Evolutionary conservation across 2,113 vertebrate species (phyloP).

Genomic region (Onychostoma macrolepis): DNA sequence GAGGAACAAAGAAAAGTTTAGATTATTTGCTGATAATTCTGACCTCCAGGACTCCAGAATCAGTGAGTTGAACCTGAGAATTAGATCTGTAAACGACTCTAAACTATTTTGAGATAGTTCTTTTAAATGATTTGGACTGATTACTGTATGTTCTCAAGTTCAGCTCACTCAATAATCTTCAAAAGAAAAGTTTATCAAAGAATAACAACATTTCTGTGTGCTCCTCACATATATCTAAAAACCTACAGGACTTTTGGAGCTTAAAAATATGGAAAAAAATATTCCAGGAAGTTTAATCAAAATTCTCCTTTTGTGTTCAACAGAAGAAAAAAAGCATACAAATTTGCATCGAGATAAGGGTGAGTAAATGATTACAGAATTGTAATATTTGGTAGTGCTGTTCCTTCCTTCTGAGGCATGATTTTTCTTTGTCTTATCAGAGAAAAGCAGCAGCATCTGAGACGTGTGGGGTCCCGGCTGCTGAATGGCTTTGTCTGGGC

Average conservation of each 20-base stretch:
- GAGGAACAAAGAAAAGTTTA: neutral
- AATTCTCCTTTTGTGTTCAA: neutral
- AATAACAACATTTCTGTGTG: neutral
- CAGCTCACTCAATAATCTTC: neutral
- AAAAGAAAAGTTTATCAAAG: neutral
- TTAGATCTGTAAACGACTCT: neutral
- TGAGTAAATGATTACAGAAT: neutral
- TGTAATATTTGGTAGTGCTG: neutral
- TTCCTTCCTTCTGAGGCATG: neutral
- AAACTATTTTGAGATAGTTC: neutral
- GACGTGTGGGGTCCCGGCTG: neutral
- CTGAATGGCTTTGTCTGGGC: constrained; percentile 46
- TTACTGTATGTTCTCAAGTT: neutral
- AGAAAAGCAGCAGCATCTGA: neutral
- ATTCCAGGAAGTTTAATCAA: neutral
- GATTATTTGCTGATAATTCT: neutral
- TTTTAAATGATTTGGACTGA: neutral
- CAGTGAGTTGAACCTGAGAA: neutral
- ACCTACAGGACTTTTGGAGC: neutral
- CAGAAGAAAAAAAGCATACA: neutral
- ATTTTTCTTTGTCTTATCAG: constrained; percentile 31
- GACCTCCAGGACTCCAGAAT: neutral
- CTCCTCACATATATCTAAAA: neutral
- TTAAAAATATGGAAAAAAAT: neutral
- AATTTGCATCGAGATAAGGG: neutral